Conservation (phyloP, 2,888 invertebrate genomes). For the Andrena dorsata region DNA sequence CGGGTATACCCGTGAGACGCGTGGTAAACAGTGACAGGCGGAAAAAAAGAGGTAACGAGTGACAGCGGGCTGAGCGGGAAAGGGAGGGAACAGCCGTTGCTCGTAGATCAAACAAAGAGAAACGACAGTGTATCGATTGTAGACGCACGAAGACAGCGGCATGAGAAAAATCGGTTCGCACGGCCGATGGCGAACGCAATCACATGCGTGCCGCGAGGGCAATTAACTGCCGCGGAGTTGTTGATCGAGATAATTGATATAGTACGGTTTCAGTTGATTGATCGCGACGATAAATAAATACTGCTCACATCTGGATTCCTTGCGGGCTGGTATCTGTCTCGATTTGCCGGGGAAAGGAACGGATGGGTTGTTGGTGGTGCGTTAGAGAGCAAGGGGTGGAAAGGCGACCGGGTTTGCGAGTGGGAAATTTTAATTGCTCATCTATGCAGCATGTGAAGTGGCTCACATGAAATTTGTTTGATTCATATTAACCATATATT, state of each 20-base stretch:
- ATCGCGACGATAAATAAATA: constrained; percentile 60
- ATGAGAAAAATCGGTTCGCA: constrained; percentile 50
- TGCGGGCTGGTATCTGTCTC: constrained; percentile 36
- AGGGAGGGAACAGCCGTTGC: neutral
- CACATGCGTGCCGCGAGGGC: constrained; percentile 60
- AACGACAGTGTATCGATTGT: constrained; percentile 33
- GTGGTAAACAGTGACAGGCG: constrained; percentile 9
- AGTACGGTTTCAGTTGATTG: constrained; percentile 57
- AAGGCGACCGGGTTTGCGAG: neutral
- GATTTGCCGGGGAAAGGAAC: constrained; percentile 30
- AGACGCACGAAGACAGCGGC: constrained; percentile 13
- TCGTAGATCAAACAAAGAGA: constrained; percentile 2
- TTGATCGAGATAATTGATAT: constrained; percentile 66
- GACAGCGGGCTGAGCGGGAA: constrained; percentile 6
- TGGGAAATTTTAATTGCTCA: neutral
- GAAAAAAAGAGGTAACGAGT: constrained; percentile 37
- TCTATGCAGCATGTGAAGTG: neutral
- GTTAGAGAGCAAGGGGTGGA: neutral
- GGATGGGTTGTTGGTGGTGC: neutral
- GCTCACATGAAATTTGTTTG: no score
- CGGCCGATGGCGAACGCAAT: constrained; percentile 35
- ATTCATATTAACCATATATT: no score
- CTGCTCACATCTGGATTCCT: constrained; percentile 32
- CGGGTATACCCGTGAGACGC: constrained; percentile 18
- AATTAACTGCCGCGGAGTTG: constrained; percentile 61